Evolutionary conservation across 2,797 vertebrate species (phyloP).

Genomic region (Urosaurus nigricauda): DNA sequence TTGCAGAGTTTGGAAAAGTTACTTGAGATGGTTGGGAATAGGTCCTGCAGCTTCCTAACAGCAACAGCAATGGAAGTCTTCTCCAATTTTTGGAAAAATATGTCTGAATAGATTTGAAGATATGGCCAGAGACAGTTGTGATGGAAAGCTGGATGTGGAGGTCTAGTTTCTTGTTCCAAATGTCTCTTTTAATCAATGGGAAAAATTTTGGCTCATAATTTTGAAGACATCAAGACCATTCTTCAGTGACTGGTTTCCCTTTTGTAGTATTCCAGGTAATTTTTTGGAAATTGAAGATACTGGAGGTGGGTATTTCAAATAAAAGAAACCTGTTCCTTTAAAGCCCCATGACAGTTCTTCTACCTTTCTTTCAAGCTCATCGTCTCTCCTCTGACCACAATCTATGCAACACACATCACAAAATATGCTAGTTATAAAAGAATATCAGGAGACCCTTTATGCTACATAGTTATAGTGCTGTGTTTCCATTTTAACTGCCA

Average conservation of each 20-base stretch:
- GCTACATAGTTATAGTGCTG: neutral
- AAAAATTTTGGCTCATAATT: neutral
- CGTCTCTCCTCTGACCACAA: neutral
- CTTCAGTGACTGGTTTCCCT: neutral
- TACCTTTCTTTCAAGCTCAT: neutral
- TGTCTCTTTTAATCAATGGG: neutral
- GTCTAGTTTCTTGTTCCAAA: neutral
- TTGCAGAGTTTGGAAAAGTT: too few species aligned
- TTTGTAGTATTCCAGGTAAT: neutral
- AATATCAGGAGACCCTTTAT: neutral
- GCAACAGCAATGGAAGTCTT: neutral
- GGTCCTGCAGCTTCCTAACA: conserved; percentile 20
- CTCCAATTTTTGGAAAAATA: neutral
- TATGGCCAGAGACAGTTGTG: neutral
- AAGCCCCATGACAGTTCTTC: neutral
- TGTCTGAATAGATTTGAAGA: neutral
- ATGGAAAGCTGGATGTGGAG: neutral
- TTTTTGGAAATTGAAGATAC: neutral
- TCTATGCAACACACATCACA: neutral
- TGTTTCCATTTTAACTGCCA: too few species aligned
- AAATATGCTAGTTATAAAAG: neutral
- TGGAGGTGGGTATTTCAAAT: too few species aligned
- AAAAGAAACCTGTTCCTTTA: neutral
- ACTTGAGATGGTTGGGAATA: neutral
- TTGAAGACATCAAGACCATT: neutral